phyloP scores from a whole-genome alignment of 2,888 invertebrate species.

The Apoderus coryli region DNA sequence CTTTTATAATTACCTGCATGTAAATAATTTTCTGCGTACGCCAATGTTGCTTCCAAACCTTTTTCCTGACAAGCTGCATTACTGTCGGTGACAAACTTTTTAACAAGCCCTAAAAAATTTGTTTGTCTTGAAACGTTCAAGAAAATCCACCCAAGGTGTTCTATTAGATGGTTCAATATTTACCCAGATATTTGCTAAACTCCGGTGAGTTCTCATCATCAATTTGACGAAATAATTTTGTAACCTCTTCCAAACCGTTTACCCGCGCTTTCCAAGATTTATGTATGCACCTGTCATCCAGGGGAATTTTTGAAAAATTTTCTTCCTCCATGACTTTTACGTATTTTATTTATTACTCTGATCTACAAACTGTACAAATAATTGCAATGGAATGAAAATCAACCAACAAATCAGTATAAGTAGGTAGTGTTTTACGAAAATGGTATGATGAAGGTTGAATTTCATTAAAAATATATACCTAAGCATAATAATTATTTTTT shows the following conservation, averaged over 20 bases:
- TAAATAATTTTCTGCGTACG: conserved; percentile 83
- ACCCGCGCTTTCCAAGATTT: conserved; percentile 94
- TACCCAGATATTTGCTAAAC: conserved; percentile 80
- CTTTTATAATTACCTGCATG: too few relatives aligned
- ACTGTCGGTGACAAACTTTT: conserved; percentile 87
- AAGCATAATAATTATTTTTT: too few relatives aligned
- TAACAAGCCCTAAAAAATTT: conserved; percentile 81
- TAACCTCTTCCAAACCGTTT: conserved; percentile 86
- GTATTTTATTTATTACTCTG: too few relatives aligned
- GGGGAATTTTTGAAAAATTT: conserved; percentile 71
- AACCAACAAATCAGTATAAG: too few relatives aligned
- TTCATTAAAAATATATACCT: too few relatives aligned
- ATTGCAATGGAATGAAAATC: too few relatives aligned
- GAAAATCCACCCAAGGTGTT: too few relatives aligned
- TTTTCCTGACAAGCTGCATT: conserved; percentile 95
- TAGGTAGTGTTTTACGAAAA: too few relatives aligned
- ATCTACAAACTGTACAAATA: too few relatives aligned
- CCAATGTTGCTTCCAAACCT: conserved; percentile 81
- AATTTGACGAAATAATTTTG: conserved; percentile 73
- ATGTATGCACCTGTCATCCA: conserved; percentile 85
- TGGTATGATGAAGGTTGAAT: too few relatives aligned
- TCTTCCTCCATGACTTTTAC: conserved; percentile 76
- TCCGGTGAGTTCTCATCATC: conserved; percentile 90
- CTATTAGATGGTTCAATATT: too few relatives aligned
- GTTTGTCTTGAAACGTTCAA: too few relatives aligned